Percentiles rank a stretch among this genome's conserved stretches.
These are phyloP conservation scores for Calidris pygmaea DNA, from an alignment of 2,113 vertebrate species.

Conservation along the genomic window DNA sequence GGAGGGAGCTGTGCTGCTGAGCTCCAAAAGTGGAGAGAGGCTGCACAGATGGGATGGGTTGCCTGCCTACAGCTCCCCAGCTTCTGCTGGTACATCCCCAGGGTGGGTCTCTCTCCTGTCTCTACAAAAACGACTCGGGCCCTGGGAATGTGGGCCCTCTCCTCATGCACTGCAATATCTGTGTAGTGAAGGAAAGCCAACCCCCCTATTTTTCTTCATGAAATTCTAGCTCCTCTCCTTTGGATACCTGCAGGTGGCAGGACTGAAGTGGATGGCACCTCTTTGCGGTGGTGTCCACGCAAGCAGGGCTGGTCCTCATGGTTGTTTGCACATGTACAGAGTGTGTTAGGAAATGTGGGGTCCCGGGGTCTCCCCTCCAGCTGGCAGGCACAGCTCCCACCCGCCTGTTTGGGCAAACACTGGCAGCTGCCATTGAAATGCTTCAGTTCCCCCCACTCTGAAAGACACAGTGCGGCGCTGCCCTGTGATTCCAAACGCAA, in stretches of 20 bases:
- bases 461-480: not conserved
- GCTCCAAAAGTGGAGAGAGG: not conserved
- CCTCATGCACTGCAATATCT: not conserved
- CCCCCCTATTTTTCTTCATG: not conserved
- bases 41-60: not conserved
- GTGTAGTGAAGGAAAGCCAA: not conserved
- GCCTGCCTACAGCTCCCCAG: not conserved
- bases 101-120: not conserved
- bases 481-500: not conserved
- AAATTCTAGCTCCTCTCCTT: not conserved
- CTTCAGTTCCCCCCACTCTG: not conserved
- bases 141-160: not conserved
- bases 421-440: not conserved
- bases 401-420: not conserved
- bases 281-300: accelerated
- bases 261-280: not conserved
- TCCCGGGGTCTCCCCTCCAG: not conserved
- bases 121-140: not conserved
- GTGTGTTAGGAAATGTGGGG: not conserved
- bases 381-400: not conserved
- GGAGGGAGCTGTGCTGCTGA: not conserved
- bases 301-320: not conserved
- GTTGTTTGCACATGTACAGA: accelerated
- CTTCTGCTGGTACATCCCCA: not conserved
- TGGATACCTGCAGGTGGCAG: not conserved